Evolutionary conservation across 2,797 vertebrate species (phyloP).

Genomic region (Oryzias dopingdopingensis): DNA sequence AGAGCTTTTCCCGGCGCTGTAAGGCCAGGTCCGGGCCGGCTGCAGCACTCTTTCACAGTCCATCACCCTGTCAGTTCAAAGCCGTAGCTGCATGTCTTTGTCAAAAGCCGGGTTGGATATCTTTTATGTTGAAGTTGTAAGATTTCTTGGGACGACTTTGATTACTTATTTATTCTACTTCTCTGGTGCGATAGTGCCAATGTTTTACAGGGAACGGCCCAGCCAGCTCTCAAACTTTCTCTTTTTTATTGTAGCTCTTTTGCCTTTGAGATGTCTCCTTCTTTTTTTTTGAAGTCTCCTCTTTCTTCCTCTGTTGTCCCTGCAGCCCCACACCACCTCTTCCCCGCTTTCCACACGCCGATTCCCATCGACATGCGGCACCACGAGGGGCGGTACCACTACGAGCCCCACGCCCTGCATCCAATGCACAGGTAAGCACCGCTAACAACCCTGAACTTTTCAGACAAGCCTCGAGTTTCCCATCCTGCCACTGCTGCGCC

Average conservation of each 20-base stretch:
- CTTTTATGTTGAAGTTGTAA: constrained; percentile 94
- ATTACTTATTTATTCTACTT: constrained; percentile 94
- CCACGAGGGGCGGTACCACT: constrained; percentile 94
- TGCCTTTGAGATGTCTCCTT: constrained; percentile 77
- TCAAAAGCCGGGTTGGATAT: constrained; percentile 88
- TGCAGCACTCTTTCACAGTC: no score
- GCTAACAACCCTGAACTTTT: background rate
- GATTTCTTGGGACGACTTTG: constrained; percentile 89
- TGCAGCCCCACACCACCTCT: constrained; percentile 88
- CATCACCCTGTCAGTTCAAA: no score
- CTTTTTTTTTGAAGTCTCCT: constrained; percentile 47
- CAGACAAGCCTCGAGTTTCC: constrained; percentile 6
- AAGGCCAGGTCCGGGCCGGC: background rate
- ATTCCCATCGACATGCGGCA: constrained; percentile 93
- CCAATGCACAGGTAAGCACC: constrained; percentile 86
- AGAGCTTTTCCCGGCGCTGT: background rate
- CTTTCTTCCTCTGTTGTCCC: constrained; percentile 19
- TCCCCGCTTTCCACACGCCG: constrained; percentile 92
- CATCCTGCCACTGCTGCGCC: background rate
- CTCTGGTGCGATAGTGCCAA: constrained; percentile 85
- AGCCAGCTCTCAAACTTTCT: constrained; percentile 81
- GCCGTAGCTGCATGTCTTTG: constrained; percentile 89
- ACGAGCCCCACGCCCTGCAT: constrained; percentile 89
- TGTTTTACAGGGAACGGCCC: constrained; percentile 78
- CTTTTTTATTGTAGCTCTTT: constrained; percentile 73